Percentiles rank a stretch among this genome's conserved stretches.
Conservation (phyloP, 2,888 invertebrate species). For the Brachynemurus nebulosus region DNA sequence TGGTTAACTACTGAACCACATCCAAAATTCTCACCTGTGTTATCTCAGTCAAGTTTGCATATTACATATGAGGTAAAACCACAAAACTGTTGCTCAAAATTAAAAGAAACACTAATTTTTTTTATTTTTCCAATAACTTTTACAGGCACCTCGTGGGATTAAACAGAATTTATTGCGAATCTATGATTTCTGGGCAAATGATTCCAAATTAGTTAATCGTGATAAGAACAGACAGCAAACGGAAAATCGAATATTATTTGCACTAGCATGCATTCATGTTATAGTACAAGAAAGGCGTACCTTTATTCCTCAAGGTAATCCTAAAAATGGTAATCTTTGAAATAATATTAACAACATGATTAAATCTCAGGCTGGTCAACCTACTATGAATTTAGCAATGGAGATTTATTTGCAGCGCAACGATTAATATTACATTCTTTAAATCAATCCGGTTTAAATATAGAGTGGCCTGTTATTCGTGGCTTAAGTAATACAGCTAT, state of each 20-base stretch:
- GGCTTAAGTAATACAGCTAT: conserved; percentile 67
- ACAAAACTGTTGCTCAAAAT: conserved; percentile 1
- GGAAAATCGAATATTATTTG: conserved; percentile 44
- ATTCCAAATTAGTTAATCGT: conserved; percentile 9
- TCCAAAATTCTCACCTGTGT: conserved; percentile 54
- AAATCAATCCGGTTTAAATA: neutral
- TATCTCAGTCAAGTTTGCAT: conserved; percentile 66
- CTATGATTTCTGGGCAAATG: conserved; percentile 51
- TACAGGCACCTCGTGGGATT: conserved; percentile 68
- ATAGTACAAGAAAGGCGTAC: conserved; percentile 81
- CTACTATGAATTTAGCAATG: conserved; percentile 75
- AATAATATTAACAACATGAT: conserved; percentile 18
- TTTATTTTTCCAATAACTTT: neutral
- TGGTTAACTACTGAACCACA: conserved; percentile 84
- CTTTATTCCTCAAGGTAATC: conserved; percentile 74
- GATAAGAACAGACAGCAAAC: conserved; percentile 17
- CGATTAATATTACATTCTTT: conserved; percentile 36
- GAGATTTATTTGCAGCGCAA: conserved; percentile 63
- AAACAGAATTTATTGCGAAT: conserved; percentile 67
- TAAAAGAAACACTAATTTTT: neutral
- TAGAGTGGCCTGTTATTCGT: conserved; percentile 54
- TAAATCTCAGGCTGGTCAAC: conserved; percentile 62
- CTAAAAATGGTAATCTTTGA: too few species aligned
- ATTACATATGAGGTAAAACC: conserved; percentile 51
- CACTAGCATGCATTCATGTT: conserved; percentile 79